Conservation (phyloP, 2,113 vertebrate species). For the Lepus europaeus region DNA sequence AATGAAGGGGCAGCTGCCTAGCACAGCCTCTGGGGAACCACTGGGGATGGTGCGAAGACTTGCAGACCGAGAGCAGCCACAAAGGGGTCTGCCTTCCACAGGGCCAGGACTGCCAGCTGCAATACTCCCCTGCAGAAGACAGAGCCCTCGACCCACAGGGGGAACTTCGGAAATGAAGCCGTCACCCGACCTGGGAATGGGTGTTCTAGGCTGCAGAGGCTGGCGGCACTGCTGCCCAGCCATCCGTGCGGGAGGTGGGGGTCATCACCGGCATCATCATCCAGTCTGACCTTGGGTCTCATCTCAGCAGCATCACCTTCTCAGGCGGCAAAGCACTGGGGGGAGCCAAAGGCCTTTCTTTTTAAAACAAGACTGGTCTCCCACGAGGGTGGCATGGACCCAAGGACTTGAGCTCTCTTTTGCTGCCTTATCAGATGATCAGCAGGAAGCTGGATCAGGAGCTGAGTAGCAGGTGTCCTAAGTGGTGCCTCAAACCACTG, state of each 20-base stretch:
- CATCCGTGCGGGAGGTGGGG: neutral
- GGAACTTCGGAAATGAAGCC: neutral
- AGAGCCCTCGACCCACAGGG: neutral
- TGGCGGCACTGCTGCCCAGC: neutral
- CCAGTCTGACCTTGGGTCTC: neutral
- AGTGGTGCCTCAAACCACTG: too few species aligned
- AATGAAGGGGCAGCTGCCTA: conserved; percentile 30
- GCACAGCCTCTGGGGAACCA: neutral
- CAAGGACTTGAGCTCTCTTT: too few species aligned
- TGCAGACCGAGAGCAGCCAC: neutral
- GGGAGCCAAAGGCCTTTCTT: neutral
- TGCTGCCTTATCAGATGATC: too few species aligned
- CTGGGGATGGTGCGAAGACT: neutral
- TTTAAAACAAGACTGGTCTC: too few species aligned
- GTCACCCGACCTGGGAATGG: neutral
- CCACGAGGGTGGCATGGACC: too few species aligned
- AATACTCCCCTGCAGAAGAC: neutral
- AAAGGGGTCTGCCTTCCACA: neutral
- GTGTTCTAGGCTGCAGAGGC: neutral
- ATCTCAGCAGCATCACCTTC: neutral
- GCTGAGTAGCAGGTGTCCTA: too few species aligned
- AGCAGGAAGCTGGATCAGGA: too few species aligned
- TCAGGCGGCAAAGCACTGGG: neutral
- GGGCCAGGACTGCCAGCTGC: neutral
- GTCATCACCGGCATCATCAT: rapidly evolving